Percentiles rank a stretch among this genome's conserved stretches.
phyloP scores from a whole-genome alignment of 2,888 invertebrate genomes.

The Megamerina dolium region DNA sequence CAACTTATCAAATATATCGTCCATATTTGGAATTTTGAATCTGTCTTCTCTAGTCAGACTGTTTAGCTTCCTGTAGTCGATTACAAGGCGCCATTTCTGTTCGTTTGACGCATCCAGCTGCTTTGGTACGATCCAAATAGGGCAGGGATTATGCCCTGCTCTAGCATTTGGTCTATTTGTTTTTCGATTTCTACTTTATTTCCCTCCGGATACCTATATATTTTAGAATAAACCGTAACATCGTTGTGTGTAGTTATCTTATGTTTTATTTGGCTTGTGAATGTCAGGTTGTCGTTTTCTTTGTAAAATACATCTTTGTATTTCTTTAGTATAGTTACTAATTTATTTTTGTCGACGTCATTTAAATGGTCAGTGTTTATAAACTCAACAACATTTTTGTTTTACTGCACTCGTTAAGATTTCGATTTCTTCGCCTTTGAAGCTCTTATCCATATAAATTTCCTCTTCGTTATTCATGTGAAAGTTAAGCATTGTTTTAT shows the following conservation, averaged over 20 bases:
- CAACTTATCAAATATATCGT: too few relatives aligned
- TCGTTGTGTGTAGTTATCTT: conserved; percentile 8
- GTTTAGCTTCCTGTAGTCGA: neutral
- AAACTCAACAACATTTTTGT: too few relatives aligned
- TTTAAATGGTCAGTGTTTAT: conserved; percentile 8
- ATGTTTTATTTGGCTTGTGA: conserved; percentile 8
- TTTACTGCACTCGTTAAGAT: too few relatives aligned
- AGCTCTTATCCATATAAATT: neutral
- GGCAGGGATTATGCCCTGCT: conserved; percentile 3
- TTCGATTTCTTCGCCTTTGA: too few relatives aligned
- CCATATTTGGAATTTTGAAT: neutral
- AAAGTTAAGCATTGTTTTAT: neutral
- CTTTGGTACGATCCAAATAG: neutral
- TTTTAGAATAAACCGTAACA: conserved; percentile 4
- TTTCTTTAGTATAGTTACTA: conserved; percentile 7
- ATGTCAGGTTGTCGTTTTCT: conserved; percentile 9
- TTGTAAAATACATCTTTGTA: conserved; percentile 7
- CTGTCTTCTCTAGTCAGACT: neutral
- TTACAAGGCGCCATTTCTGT: neutral
- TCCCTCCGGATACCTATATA: conserved; percentile 7
- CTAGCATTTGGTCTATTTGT: conserved; percentile 8
- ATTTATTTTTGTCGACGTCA: conserved; percentile 4
- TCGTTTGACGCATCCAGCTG: neutral
- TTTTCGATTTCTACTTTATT: conserved; percentile 5
- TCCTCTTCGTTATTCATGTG: neutral